Conservation (phyloP, 1,140 invertebrate genomes). For the Ditylenchus dipsaci region DNA sequence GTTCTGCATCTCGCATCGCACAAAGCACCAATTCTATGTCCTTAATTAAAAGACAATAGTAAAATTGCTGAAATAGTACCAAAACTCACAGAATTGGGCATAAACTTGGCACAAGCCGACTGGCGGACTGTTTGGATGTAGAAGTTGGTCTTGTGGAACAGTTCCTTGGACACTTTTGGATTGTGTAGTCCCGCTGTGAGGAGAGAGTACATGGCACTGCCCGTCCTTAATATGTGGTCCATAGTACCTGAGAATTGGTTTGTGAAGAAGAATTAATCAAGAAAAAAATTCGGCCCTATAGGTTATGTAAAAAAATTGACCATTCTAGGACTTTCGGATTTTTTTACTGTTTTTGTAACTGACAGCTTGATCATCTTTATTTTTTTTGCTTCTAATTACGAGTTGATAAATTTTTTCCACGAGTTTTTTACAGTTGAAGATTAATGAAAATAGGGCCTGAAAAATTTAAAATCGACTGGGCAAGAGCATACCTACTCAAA, state of each 20-base stretch:
- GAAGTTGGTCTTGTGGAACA: slow-evolving; percentile 1
- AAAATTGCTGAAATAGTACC: not conserved
- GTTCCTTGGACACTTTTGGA: slow-evolving; percentile 12
- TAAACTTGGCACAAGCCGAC: slow-evolving; percentile 21
- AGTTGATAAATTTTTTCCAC: no score
- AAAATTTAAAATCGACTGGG: no score
- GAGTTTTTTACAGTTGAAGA: no score
- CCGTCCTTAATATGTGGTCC: not conserved
- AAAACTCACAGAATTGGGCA: slow-evolving; percentile 9
- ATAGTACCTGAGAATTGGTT: not conserved
- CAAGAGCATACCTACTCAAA: no score
- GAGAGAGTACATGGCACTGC: not conserved
- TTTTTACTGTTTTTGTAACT: no score
- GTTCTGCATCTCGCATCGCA: slow-evolving; percentile 20
- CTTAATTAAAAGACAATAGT: slow-evolving; percentile 7
- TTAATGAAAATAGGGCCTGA: no score
- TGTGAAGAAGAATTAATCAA: not conserved
- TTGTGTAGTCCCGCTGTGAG: not conserved
- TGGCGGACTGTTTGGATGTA: slow-evolving; percentile 12
- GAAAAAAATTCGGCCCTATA: no score
- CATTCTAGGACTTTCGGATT: no score
- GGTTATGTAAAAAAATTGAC: no score
- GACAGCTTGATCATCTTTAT: no score
- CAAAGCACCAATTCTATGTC: slow-evolving; percentile 21
- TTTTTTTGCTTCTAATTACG: no score